These are phyloP conservation scores for Cheilinus undulatus DNA, from an alignment of 2,113 vertebrate species.

Conservation along the genomic window DNA sequence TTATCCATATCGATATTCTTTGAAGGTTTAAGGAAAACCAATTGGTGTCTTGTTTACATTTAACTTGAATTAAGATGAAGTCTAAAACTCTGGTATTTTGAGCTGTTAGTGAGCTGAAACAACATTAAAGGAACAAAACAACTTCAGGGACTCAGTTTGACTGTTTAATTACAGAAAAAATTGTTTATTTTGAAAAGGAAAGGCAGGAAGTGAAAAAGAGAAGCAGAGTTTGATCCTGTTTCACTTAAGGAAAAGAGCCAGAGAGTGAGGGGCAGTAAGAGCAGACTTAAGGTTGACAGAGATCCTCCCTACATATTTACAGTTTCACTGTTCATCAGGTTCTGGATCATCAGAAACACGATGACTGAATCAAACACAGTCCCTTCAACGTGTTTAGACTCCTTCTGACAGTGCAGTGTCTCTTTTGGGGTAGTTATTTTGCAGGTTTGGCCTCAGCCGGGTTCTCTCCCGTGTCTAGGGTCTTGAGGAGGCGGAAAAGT, in stretches of 20 bases:
- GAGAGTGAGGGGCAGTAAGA: neutral
- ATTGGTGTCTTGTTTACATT: too few species aligned
- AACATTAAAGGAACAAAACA: too few species aligned
- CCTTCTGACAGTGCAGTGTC: neutral
- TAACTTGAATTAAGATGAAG: too few species aligned
- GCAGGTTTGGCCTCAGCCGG: conserved; percentile 89
- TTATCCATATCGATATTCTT: too few species aligned
- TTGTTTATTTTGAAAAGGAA: conserved; percentile 12
- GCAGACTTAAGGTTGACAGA: neutral
- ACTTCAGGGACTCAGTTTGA: too few species aligned
- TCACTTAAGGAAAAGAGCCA: neutral
- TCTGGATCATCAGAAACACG: neutral
- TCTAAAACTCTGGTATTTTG: too few species aligned
- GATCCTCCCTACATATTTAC: conserved; percentile 50
- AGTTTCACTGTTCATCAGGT: neutral
- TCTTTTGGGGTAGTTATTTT: conserved; percentile 79
- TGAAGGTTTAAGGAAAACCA: too few species aligned
- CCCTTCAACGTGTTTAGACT: neutral
- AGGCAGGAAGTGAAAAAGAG: conserved; percentile 21
- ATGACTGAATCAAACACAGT: neutral
- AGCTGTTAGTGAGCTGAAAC: too few species aligned
- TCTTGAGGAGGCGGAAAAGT: conserved; percentile 96
- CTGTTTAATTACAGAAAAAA: conserved; percentile 48
- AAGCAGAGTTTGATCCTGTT: neutral
- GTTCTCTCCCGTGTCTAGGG: conserved; percentile 94